Base-by-base conservation (phyloP, 2,888 invertebrate species). In the Oligia latruncula region DNA sequence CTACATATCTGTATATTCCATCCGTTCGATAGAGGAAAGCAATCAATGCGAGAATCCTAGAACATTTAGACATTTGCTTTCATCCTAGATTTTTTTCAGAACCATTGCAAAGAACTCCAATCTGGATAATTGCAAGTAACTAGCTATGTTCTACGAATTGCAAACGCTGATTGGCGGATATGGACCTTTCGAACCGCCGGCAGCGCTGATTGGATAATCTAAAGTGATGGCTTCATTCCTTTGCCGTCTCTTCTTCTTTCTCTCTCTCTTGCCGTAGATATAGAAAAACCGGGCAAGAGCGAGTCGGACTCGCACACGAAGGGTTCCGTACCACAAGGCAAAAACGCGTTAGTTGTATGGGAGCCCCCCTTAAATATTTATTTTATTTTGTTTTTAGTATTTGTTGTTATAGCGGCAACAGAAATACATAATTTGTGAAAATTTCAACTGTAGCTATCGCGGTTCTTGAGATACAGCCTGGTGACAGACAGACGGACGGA, bases 151-250 rank as follows among this genome's bases (percentile, higher is more conserved):
- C 70, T 13, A 15, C 29, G 65, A 66, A 81, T 77, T 4, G 58
- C 13, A 20, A 70, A 52, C 49, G 64, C 77, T 81, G 83, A 81
- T 81, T 83, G 71, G 78, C 66, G 58, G 78, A 23, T 78, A 71
- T 64, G 40, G 46, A 60, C 40, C 49, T 67, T 71, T 71, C 20
- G 58, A 58, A 64, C 29, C 35, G 40, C 71, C n/a, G n/a, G 55
- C 35, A 58, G 43, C 35, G 13, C 68, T 62, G 84, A 79, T 84
- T 82, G 68, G 64, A 35, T 79, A 60, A 78, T 68, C 58, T 52
- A 52, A 83, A 58, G 35, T 60, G 73, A 65, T 70, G n/a, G 43
- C 58, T 43, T 20, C 68, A 58, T 77, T 76, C 67, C 46, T 55
- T 29, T 35, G 46, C n/a, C 23, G 40, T 35, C 3, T 20, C 4